These are phyloP conservation scores for Gandaritis pyraliata DNA, from an alignment of 2,888 invertebrate genomes.

Conservation along the genomic window DNA sequence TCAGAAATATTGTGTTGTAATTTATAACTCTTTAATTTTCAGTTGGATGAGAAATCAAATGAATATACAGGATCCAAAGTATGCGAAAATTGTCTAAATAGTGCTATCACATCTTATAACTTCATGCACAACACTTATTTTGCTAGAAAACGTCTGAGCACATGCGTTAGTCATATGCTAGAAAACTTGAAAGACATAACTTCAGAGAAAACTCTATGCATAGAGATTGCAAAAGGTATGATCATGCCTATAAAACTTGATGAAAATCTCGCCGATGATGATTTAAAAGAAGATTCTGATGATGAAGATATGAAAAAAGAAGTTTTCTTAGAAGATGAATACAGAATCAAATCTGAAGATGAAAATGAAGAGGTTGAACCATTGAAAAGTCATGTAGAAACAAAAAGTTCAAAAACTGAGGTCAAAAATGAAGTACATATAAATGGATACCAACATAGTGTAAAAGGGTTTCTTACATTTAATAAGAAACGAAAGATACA, in stretches of 20 bases:
- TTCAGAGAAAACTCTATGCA: conserved; percentile 58
- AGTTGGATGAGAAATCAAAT: conserved; percentile 69
- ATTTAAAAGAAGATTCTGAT: conserved; percentile 54
- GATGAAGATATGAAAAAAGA: conserved; percentile 63
- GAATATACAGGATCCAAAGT: conserved; percentile 71
- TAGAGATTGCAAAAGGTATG: conserved; percentile 63
- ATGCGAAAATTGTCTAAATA: conserved; percentile 70
- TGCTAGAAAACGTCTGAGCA: conserved; percentile 61
- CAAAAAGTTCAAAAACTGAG: conserved; percentile 38
- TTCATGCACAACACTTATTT: conserved; percentile 63
- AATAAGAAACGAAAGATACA: conserved; percentile 55
- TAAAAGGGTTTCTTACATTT: conserved; percentile 70
- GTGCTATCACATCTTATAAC: conserved; percentile 66
- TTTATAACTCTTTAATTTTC: background rate
- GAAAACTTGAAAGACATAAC: conserved; percentile 53
- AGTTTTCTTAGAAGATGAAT: conserved; percentile 72
- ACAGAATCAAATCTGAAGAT: conserved; percentile 62
- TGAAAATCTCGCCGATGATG: conserved; percentile 40
- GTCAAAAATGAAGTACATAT: conserved; percentile 2
- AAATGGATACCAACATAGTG: conserved; percentile 61
- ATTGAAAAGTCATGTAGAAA: conserved; percentile 9
- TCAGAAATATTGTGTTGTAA: too few species aligned
- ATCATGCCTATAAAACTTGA: conserved; percentile 59
- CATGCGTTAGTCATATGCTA: conserved; percentile 64
- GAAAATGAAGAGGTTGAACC: conserved; percentile 45